Conservation (phyloP, 2,113 vertebrate species). For the Colius striatus region DNA sequence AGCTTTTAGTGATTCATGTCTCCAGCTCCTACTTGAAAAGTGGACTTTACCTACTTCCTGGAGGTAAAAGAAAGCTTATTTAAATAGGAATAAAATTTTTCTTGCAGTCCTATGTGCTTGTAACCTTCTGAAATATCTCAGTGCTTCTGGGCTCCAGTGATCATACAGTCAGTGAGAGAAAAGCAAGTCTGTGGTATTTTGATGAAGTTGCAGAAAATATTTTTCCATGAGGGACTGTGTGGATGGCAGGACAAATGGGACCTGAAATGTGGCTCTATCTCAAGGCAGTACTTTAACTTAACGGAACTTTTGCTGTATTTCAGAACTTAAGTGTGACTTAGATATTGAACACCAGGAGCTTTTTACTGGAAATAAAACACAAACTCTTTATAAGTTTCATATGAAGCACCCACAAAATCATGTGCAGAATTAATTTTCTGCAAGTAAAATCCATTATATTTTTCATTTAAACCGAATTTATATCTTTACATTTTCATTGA, state of each 20-base stretch:
- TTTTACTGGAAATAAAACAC: neutral
- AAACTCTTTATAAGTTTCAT: neutral
- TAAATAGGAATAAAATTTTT: neutral
- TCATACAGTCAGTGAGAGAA: neutral
- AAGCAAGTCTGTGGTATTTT: neutral
- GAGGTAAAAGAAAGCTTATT: neutral
- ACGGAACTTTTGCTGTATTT: neutral
- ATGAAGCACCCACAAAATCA: neutral
- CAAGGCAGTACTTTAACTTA: neutral
- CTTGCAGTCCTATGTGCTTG: neutral
- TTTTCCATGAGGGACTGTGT: neutral
- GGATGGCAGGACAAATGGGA: neutral
- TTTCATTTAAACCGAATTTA: neutral
- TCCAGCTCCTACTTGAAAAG: neutral
- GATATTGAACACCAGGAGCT: neutral
- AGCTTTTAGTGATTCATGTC: neutral
- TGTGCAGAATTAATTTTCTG: neutral
- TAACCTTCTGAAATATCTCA: neutral
- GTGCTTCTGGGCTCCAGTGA: neutral
- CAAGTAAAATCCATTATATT: neutral
- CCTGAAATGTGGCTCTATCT: neutral
- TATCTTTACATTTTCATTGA: neutral
- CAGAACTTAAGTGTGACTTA: neutral
- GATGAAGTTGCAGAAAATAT: neutral
- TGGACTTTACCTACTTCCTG: neutral